Evolutionary conservation across 2,113 vertebrate species (phyloP), one percentile per base, ranked within the genome.

Genomic region (Benitochromis conjunctus): DNA sequence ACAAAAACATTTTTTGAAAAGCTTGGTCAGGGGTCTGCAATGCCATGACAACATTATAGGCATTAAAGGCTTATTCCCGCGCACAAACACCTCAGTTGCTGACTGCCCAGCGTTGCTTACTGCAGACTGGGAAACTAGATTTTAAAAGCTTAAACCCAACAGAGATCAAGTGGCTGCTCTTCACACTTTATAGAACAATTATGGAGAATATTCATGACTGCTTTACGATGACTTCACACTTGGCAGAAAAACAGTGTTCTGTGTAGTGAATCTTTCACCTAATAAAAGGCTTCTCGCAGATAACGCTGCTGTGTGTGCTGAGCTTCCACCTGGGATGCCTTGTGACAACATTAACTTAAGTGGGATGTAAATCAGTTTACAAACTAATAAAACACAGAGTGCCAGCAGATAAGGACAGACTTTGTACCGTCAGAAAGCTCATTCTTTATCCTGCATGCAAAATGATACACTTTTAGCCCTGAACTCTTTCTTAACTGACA

Each of bases 1-100:
- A 92, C 89, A 94, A 92, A 94, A 94, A 66, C 71, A 81, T 86
- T 85, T 89, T 26, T 76, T 95, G 58, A 94, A 92, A 92, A 81
- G 83, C 92, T 87, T 80, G 43, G 91, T 58, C 21, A 31, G 92
- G 83, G 90, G 90, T 90, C 88, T 43, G 53, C 2, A 82, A 69
- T 57, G 78, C 90, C 92, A 93, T 95, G 95, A 86, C 91, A 91
- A 92, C 95, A 31, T 51, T 53, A 57, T 36, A 36, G 36, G 58
- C 79, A 71, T 92, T 54, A 83, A 80, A 86, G 85, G 87, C 79
- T 71, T 51, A 79, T 81, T 89, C 79, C 36, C 14, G 60, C 90
- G 56, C n/a, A 26, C 26, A 4, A 85, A 34, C 10, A 24, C 53
- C 16, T 29, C 21, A 3, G 46, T 31, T 21, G 12, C 53, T 51